These are phyloP conservation scores for Lordiphosa fenestrarum DNA, from an alignment of 2,888 invertebrate genomes.

Conservation along the genomic window DNA sequence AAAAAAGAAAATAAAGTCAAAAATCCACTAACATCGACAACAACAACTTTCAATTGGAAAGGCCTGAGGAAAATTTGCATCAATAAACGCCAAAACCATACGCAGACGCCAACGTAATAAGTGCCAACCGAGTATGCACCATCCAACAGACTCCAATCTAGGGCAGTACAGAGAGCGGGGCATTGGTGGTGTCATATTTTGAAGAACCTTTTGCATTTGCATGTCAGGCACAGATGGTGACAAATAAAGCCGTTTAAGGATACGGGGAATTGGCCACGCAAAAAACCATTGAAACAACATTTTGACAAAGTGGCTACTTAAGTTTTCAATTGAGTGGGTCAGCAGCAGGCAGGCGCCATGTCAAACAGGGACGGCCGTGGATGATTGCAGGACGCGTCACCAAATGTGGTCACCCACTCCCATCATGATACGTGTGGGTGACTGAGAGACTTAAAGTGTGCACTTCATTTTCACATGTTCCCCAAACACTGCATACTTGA, in stretches of 20 bases:
- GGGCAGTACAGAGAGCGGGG: slow-evolving; percentile 3
- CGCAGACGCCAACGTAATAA: slow-evolving; percentile 73
- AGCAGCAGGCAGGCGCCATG: slow-evolving; percentile 4
- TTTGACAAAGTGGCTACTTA: slow-evolving; percentile 72
- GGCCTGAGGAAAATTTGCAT: slow-evolving; percentile 61
- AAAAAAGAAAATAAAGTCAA: slow-evolving; percentile 4
- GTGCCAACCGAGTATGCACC: slow-evolving; percentile 68
- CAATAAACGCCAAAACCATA: slow-evolving; percentile 74
- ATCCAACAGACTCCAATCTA: slow-evolving; percentile 43
- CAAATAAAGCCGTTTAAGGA: slow-evolving; percentile 55
- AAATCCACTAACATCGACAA: slow-evolving; percentile 7
- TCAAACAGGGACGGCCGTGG: slow-evolving; percentile 9
- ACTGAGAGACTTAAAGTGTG: slow-evolving; percentile 39
- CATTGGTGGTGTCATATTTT: slow-evolving; percentile 14
- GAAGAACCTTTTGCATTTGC: slow-evolving; percentile 62
- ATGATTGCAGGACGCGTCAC: slow-evolving; percentile 53
- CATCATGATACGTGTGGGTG: slow-evolving; percentile 27
- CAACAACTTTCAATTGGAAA: slow-evolving; percentile 31
- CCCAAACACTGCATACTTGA: slow-evolving; percentile 60
- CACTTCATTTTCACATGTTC: slow-evolving; percentile 63
- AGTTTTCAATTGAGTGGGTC: slow-evolving; percentile 61
- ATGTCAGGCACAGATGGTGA: slow-evolving; percentile 66
- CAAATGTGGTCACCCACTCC: slow-evolving; percentile 56
- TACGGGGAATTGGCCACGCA: slow-evolving; percentile 1
- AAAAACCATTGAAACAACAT: slow-evolving; percentile 55